These are phyloP conservation scores for Armadillidium nasatum DNA, from an alignment of 1,140 invertebrate species.

Conservation along the genomic window DNA sequence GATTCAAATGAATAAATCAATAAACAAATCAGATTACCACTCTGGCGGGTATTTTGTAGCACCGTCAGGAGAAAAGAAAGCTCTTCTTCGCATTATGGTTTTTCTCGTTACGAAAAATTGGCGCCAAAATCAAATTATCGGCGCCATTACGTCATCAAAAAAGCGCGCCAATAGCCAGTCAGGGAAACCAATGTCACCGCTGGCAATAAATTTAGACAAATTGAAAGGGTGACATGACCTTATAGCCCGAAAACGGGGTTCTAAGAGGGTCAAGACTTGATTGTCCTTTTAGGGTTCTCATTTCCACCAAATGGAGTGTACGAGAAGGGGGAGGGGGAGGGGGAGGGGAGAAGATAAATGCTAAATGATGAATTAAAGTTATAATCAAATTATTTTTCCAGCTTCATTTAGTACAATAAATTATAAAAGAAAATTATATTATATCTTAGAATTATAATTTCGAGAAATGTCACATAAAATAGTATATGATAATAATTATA, in stretches of 20 bases:
- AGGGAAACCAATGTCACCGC: not conserved
- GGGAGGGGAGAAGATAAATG: too few relatives aligned
- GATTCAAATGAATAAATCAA: not conserved
- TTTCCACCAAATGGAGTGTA: too few relatives aligned
- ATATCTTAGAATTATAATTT: too few relatives aligned
- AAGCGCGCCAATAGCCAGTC: not conserved
- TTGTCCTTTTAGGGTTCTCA: not conserved
- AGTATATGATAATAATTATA: too few relatives aligned
- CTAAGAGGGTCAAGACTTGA: not conserved
- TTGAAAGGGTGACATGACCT: not conserved
- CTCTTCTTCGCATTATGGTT: conserved; percentile 5
- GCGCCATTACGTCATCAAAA: conserved; percentile 2
- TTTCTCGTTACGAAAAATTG: conserved; percentile 10
- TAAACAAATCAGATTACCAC: not conserved
- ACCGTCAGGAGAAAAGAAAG: not conserved
- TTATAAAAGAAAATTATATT: too few relatives aligned
- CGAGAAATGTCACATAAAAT: too few relatives aligned
- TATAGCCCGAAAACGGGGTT: not conserved
- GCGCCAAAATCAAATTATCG: conserved; percentile 7
- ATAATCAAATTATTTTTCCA: too few relatives aligned
- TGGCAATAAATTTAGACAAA: not conserved
- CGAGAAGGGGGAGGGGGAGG: too few relatives aligned
- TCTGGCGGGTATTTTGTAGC: not conserved
- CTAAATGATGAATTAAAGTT: too few relatives aligned
- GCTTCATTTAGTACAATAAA: too few relatives aligned